Percentiles rank a stretch among this genome's conserved stretches.
Conservation (phyloP, 2,113 vertebrate species). For the Halcyon malimbica region DNA sequence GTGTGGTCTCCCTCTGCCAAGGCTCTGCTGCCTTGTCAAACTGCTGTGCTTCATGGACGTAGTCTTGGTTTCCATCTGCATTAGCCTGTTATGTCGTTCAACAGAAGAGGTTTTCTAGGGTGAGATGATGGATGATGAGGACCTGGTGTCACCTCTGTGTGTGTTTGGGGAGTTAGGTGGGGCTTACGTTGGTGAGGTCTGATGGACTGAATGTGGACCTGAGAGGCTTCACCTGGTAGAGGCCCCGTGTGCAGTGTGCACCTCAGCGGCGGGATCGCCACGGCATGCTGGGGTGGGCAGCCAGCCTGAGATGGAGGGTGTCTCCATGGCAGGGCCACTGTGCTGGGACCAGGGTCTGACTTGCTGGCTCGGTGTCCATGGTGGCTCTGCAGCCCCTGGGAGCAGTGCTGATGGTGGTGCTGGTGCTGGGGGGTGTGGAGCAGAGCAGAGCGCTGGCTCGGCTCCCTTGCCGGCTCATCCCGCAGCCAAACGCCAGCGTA, state of each 20-base stretch:
- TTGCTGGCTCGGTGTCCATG: rapidly evolving
- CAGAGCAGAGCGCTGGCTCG: not conserved
- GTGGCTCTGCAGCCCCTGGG: rapidly evolving
- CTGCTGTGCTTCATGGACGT: rapidly evolving
- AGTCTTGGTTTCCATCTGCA: rapidly evolving
- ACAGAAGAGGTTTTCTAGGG: not conserved
- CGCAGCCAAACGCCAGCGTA: not conserved
- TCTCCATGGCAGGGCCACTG: rapidly evolving
- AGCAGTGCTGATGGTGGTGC: not conserved
- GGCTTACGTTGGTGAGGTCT: rapidly evolving
- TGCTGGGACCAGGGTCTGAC: rapidly evolving
- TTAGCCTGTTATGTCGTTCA: not conserved
- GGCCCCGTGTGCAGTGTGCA: not conserved
- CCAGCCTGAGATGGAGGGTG: not conserved
- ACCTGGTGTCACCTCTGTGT: rapidly evolving
- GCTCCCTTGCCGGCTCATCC: not conserved
- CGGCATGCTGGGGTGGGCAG: not conserved
- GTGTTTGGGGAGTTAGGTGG: too few species aligned
- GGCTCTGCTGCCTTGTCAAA: not conserved
- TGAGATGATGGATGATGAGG: not conserved
- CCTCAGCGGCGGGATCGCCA: not conserved
- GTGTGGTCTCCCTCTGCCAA: not conserved
- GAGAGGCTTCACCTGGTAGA: too few species aligned
- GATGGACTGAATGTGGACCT: rapidly evolving
- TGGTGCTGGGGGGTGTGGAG: not conserved